A percentile compares a stretch with the other conserved stretches of the same genome.
Conservation (phyloP, 2,888 invertebrate genomes). For the Andrena hattorfiana region DNA sequence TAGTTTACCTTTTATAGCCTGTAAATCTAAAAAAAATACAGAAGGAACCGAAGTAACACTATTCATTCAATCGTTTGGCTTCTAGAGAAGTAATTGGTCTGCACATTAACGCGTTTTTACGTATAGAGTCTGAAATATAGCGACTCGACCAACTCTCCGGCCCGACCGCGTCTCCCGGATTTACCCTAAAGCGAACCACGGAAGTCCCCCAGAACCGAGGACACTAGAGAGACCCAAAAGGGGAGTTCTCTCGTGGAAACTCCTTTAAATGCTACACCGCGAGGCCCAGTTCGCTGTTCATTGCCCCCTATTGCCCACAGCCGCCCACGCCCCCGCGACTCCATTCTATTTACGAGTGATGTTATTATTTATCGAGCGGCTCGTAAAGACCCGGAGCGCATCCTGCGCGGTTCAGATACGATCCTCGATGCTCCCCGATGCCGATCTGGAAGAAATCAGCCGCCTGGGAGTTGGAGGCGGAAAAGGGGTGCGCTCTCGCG, state of each 20-base stretch:
- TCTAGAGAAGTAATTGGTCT: too few species aligned
- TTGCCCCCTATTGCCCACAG: neutral
- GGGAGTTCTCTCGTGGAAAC: neutral
- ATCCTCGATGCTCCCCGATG: neutral
- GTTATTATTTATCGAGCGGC: neutral
- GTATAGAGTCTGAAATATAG: too few species aligned
- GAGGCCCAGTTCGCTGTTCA: neutral
- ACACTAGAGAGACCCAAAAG: too few species aligned
- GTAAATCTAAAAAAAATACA: too few species aligned
- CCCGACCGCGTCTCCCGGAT: too few species aligned
- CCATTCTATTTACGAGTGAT: conserved; percentile 2
- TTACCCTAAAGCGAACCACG: too few species aligned
- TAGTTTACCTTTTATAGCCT: too few species aligned
- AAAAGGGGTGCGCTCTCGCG: conserved; percentile 36
- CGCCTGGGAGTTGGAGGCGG: neutral
- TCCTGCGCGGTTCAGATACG: neutral
- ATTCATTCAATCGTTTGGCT: too few species aligned
- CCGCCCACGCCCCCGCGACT: neutral
- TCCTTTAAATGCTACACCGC: neutral
- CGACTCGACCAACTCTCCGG: too few species aligned
- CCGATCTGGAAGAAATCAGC: neutral
- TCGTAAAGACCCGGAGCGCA: neutral
- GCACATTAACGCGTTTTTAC: too few species aligned
- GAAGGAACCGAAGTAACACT: too few species aligned
- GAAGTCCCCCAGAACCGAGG: too few species aligned